Conservation (phyloP, 2,797 vertebrate species). For the Arctocebus calabarensis region DNA sequence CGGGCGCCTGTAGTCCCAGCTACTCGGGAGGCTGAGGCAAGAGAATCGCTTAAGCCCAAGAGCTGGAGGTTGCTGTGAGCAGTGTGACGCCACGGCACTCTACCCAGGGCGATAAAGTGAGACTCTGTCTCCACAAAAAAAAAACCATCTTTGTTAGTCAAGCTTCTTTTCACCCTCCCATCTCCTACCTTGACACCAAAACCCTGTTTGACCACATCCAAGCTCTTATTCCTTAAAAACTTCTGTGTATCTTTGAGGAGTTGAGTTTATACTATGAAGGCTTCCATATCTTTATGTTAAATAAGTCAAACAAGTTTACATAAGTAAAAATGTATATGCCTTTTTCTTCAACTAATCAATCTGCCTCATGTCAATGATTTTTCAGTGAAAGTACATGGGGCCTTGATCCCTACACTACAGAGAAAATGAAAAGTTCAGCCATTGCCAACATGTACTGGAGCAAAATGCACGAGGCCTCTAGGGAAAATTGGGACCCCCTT, state of each 20-base stretch:
- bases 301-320: too few species aligned
- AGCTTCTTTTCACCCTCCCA: neutral
- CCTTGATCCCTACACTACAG: neutral
- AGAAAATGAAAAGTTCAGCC: too few species aligned
- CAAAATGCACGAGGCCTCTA: neutral
- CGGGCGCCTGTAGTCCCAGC: too few species aligned
- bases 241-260: neutral
- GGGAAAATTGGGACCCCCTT: neutral
- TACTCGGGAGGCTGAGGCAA: too few species aligned
- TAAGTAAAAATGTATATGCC: neutral
- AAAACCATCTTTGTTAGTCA: neutral
- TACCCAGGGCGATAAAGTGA: too few species aligned
- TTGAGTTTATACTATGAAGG: neutral
- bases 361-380: neutral
- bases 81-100: too few species aligned
- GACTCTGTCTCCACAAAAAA: too few species aligned
- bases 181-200: neutral
- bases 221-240: neutral
- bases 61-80: too few species aligned
- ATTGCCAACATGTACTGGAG: fast-evolving
- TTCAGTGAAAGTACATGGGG: neutral
- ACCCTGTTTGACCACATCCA: neutral
- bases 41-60: too few species aligned
- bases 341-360: neutral
- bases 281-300: neutral